These are phyloP conservation scores for Eulemur coronatus DNA, from an alignment of 2,797 vertebrate species.

Conservation along the genomic window DNA sequence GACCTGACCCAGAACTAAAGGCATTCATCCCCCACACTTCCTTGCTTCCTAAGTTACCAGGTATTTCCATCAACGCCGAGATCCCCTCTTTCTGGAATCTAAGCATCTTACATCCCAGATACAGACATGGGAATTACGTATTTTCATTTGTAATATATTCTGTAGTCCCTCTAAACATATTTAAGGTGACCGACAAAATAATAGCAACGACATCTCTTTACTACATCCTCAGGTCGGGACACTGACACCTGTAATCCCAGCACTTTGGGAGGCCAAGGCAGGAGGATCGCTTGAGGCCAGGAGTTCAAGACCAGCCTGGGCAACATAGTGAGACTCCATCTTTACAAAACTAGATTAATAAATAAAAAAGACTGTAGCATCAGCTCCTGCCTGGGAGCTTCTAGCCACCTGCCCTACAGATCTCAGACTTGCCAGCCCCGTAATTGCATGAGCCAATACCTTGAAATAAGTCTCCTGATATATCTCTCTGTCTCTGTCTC, in stretches of 20 bases:
- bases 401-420: neutral
- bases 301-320: no score
- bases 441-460: neutral
- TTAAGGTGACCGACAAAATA: neutral
- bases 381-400: neutral
- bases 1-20: neutral
- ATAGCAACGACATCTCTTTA: neutral
- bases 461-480: neutral
- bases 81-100: neutral
- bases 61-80: neutral
- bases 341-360: no score
- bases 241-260: neutral
- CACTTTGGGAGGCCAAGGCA: no score
- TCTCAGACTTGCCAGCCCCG: neutral
- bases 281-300: no score
- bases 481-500: neutral
- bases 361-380: neutral
- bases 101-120: neutral
- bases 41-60: neutral
- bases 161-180: neutral
- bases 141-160: neutral
- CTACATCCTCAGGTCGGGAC: neutral
- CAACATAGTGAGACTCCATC: no score
- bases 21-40: fast-evolving
- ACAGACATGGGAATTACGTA: neutral